Evolutionary conservation across 2,888 invertebrate species (phyloP), one percentile per base, ranked within the genome.

Genomic region (Lydus trimaculatus): DNA sequence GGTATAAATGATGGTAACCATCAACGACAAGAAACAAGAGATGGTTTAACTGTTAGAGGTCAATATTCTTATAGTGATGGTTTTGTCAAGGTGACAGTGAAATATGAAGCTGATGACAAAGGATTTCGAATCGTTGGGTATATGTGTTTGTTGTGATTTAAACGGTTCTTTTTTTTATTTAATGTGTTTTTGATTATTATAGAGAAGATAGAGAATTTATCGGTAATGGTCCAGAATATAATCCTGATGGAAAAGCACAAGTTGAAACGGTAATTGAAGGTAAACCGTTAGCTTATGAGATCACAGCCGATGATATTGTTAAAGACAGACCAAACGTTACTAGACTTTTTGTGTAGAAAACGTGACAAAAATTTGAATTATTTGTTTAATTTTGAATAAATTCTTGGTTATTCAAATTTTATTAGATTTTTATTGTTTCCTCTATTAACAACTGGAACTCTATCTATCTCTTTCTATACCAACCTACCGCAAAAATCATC

Each of bases 51-150:
- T 11, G 82, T 88, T 0, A 83, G 72, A 8, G 90, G 90, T 8
- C 82, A 83, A 71, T 90, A 90, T 77, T 86, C 87, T 2, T 90
- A 89, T 81, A 86, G 86, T 69, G 89, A 90, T 80, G 90, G 90
- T 1, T 89, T 81, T 73, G 86, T 85, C 69, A 83, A 82, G 73
- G 85, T 88, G 20, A 88, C 85, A 0, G 87, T 89, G 0, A 80
- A 85, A 69, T 90, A 90, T 76, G 85, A 85, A 70, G 90, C 90
- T 73, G 90, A 90, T 79, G 87, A 89, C 71, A 85, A 88, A 67
- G 90, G 90, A 69, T 90, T 88, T 80, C 83, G 89, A 74, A 86
- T 90, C 33, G 80, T 87, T 11, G 87, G 86, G 87, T 87, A 78
- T n/a, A n/a, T n/a, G n/a, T 84, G 84, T 82, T 61, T n/a, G 28